These are phyloP conservation scores for Elanoides forficatus DNA, from an alignment of 2,113 vertebrate species.

Conservation along the genomic window DNA sequence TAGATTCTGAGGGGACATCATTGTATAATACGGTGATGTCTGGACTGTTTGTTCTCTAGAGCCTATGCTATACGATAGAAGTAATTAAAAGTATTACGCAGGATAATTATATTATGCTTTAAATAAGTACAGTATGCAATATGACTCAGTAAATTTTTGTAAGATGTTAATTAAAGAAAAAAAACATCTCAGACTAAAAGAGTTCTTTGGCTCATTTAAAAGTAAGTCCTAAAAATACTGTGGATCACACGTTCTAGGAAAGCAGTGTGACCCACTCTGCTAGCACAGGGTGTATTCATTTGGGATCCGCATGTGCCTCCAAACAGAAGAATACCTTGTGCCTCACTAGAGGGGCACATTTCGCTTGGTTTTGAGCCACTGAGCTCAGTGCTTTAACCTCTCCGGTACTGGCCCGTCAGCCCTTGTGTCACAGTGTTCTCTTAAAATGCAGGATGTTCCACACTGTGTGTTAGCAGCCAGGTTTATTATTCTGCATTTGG, in stretches of 20 bases:
- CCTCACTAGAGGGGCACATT: not conserved
- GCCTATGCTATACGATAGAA: not conserved
- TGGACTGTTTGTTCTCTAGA: not conserved
- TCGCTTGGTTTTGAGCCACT: not conserved
- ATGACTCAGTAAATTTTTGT: not conserved
- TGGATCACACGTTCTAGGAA: not conserved
- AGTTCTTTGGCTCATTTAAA: not conserved
- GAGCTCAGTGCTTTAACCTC: not conserved
- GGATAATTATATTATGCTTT: not conserved
- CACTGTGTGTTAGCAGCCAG: constrained; percentile 17
- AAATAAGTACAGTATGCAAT: not conserved
- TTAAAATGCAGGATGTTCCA: not conserved
- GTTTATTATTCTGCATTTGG: not conserved
- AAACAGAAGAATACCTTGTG: not conserved
- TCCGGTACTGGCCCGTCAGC: not conserved
- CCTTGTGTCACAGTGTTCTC: not conserved
- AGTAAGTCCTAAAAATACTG: not conserved
- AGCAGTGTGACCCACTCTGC: not conserved
- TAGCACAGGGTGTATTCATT: not conserved
- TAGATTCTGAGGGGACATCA: not conserved
- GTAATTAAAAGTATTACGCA: not conserved
- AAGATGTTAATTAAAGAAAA: not conserved
- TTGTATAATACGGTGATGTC: not conserved
- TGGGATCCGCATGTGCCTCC: not conserved
- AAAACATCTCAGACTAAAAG: not conserved